Base-by-base conservation (phyloP, 2,888 invertebrate genomes). In the Ophioninae sp. region DNA sequence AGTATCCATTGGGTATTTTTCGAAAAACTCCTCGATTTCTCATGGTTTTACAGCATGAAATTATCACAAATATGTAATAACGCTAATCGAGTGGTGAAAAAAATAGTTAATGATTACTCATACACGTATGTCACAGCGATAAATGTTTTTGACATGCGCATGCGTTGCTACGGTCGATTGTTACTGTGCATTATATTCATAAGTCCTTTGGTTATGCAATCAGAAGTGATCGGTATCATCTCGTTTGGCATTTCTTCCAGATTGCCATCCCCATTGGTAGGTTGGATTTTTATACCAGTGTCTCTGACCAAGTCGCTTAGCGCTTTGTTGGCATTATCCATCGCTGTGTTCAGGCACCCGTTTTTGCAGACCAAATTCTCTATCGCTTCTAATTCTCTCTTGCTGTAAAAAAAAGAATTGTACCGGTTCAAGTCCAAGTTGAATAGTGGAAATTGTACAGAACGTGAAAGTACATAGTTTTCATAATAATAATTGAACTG, bases 341-440 rank as follows among this genome's bases (percentile, higher is more conserved):
- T 72, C 1, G 87, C 83, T 0, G 39, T 67, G 7, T 77, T 69
- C 37, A 91, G 76, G 7, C 85, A 72, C 39, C 90, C 90, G 13
- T 88, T 73, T 6, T 84, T 67, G 21, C 84, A 73, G 7, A 87
- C 70, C n/a, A 90, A 74, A 20, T 86, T 83, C 8, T 88, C 87
- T 59, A 91, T 89, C 23, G 70, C 30, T 0, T 72, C 64, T 21
- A 91, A 65, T 76, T 91, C 90, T 41, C 73, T 81, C 20, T 87
- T 88, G 83, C 91, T 91, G 67, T 2, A 84, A 86, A 23, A 21
- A 67, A 37, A 30, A 50, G 41, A 30, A 30, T 30, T 30, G 30
- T 30, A 30, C 1, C 30, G 30, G 30, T 30, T 30, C 30, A 30
- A 30, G 30, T 30, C 3, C 30, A 23, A 70, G 23, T 23, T 30